A percentile compares a stretch with the other conserved stretches of the same genome.
phyloP scores from a whole-genome alignment of 2,888 invertebrate species.

The Eristalinus aeneus region DNA sequence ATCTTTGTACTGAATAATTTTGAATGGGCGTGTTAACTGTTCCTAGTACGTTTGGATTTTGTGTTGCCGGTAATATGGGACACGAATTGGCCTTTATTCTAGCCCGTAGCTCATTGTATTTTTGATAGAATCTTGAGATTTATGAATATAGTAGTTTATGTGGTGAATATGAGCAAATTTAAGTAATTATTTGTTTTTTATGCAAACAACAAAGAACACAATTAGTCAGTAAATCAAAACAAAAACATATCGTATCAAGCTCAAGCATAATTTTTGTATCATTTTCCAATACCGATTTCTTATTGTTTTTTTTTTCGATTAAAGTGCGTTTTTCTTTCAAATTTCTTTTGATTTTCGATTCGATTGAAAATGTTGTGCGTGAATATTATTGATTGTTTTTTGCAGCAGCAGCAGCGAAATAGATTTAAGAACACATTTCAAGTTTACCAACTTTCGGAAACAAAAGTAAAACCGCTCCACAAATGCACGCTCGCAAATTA shows the following conservation, averaged over 20 bases:
- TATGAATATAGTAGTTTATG: constrained; percentile 59
- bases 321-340: constrained; percentile 4
- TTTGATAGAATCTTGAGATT: constrained; percentile 90
- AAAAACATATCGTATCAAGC: constrained; percentile 50
- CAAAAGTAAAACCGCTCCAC: background rate
- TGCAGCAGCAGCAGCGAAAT: constrained; percentile 62
- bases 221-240: constrained; percentile 53
- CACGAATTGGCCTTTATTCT: constrained; percentile 93
- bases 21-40: constrained; percentile 81
- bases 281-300: constrained; percentile 9
- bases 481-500: background rate
- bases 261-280: constrained; percentile 62
- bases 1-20: constrained; percentile 82
- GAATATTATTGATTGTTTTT: constrained; percentile 70
- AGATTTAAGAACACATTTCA: constrained; percentile 54
- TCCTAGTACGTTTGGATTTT: constrained; percentile 78
- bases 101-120: constrained; percentile 92
- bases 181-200: constrained; percentile 9
- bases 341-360: background rate
- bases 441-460: constrained; percentile 5
- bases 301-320: background rate
- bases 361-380: constrained; percentile 68
- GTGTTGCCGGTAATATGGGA: constrained; percentile 86
- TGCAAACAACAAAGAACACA: constrained; percentile 67
- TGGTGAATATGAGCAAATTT: constrained; percentile 53